Base-by-base conservation (phyloP, 2,797 vertebrate genomes). In the Ammospiza maritima region DNA sequence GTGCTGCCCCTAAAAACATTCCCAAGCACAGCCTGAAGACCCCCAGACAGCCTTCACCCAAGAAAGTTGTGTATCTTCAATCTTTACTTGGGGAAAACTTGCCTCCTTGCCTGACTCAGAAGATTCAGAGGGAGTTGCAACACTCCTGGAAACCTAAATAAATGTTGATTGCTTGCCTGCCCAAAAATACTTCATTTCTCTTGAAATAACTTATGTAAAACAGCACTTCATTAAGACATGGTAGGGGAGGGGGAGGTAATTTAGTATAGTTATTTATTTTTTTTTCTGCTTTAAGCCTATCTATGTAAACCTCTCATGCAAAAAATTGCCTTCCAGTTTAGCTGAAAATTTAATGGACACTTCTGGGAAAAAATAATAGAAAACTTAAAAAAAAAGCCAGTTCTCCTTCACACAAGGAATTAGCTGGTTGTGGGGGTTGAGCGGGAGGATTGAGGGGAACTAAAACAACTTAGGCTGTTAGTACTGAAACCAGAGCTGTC, bases 291-390 rank as follows among this genome's bases (percentile, higher is more conserved):
- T 96, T 96, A 97, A 96, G 94, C 93, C 91, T 96, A 97, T 95
- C 94, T 96, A 87, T 96, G 94, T 10, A 73, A 98, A 97, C 96
- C 95, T 96, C 69, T 97, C 97, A 98, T 97, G 98, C 97, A 98
- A 97, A 92, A 98, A 98, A 98, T 97, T 97, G 96, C 87, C 82
- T 98, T 94, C 96, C 90, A 95, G 93, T 95, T 97, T 95, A 94
- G 93, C 94, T 97, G 94, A 96, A 96, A 94, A 96, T 91, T 93
- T 97, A 96, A 98, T 97, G 97, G 96, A 96, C 91, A 88, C 56
- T 96, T 97, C 85, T 94, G 54, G n/a, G 57, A 58, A 73, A 56
- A 54, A 25, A 65, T 16, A 70, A 71, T 30, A 47, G 16, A 50
- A 65, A 78, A 50, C 8, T 47, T 26, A 2, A 5, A 15, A 27